Evolutionary conservation across 2,113 vertebrate genomes (phyloP).

Genomic region (Alethe castanea): DNA sequence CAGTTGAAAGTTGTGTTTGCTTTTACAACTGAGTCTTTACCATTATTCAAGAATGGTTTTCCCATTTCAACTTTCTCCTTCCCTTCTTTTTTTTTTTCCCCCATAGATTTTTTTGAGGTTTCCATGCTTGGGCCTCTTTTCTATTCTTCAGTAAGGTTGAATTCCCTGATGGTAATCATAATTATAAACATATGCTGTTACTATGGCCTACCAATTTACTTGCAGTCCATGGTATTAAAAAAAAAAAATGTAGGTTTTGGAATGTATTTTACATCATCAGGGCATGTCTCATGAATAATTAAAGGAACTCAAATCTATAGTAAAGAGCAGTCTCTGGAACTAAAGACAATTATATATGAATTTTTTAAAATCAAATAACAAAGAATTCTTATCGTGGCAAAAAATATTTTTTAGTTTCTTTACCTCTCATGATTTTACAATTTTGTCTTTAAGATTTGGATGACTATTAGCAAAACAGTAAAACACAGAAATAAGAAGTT

Average conservation of each 20-base stretch:
- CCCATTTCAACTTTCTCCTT: slow-evolving; percentile 30
- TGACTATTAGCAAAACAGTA: background rate
- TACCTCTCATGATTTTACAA: background rate
- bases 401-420: slow-evolving; percentile 12
- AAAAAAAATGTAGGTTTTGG: background rate
- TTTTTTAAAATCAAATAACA: slow-evolving; percentile 13
- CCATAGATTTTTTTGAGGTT: slow-evolving; percentile 50
- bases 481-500: background rate
- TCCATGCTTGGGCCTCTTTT: slow-evolving; percentile 67
- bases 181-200: slow-evolving; percentile 79
- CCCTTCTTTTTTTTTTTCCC: background rate
- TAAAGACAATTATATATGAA: slow-evolving; percentile 42
- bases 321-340: slow-evolving; percentile 3
- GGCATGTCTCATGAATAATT: slow-evolving; percentile 51
- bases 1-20: slow-evolving; percentile 22
- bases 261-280: slow-evolving; percentile 58
- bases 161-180: slow-evolving; percentile 76
- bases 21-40: slow-evolving; percentile 58
- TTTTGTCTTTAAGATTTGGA: background rate
- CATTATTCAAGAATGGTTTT: slow-evolving; percentile 56
- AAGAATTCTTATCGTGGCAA: slow-evolving; percentile 20
- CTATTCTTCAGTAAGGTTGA: slow-evolving; percentile 69
- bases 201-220: slow-evolving; percentile 69
- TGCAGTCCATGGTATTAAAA: slow-evolving; percentile 47
- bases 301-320: slow-evolving; percentile 5